Percentiles rank a stretch among this genome's conserved stretches.
Conservation (phyloP, 2,797 vertebrate genomes). For the Melanotaenia maccullochi region DNA sequence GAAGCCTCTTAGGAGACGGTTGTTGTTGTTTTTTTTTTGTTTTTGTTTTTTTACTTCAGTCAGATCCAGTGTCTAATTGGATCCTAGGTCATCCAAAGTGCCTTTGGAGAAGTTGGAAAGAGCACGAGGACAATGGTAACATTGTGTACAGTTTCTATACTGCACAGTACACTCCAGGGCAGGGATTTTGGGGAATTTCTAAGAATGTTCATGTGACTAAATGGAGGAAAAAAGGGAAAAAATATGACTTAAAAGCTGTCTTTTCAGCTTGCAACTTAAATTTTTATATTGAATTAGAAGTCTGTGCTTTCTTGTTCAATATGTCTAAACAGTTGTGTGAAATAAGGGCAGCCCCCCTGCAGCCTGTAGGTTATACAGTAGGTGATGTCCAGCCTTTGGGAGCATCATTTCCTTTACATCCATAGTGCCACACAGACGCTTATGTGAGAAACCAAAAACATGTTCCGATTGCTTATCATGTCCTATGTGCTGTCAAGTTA, state of each 20-base stretch:
- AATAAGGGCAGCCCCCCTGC: slow-evolving; percentile 45
- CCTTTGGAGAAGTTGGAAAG: slow-evolving; percentile 61
- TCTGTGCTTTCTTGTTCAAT: slow-evolving; percentile 51
- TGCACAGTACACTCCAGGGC: slow-evolving; percentile 19
- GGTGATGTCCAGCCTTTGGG: slow-evolving; percentile 33
- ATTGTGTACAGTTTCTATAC: slow-evolving; percentile 47
- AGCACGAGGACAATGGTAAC: slow-evolving; percentile 38
- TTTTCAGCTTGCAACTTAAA: slow-evolving; percentile 11
- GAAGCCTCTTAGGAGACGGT: background rate
- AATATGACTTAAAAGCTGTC: slow-evolving; percentile 15
- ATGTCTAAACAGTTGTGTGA: slow-evolving; percentile 40
- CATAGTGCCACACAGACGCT: slow-evolving; percentile 57
- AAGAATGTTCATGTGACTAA: slow-evolving; percentile 9
- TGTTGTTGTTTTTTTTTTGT: background rate
- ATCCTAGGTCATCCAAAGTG: slow-evolving; percentile 68
- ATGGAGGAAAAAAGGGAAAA: background rate
- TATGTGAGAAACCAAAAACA: slow-evolving; percentile 56
- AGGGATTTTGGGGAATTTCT: slow-evolving; percentile 2
- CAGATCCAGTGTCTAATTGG: slow-evolving; percentile 43
- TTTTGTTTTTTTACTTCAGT: slow-evolving; percentile 8
- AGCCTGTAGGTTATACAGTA: slow-evolving; percentile 45
- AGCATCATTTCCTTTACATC: slow-evolving; percentile 23
- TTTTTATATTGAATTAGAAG: slow-evolving; percentile 43
- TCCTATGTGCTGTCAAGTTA: slow-evolving; percentile 5
- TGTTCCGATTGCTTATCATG: slow-evolving; percentile 26